A percentile compares a stretch with the other conserved stretches of the same genome.
phyloP scores from a whole-genome alignment of 2,113 vertebrate species.

The Pantherophis guttatus region DNA sequence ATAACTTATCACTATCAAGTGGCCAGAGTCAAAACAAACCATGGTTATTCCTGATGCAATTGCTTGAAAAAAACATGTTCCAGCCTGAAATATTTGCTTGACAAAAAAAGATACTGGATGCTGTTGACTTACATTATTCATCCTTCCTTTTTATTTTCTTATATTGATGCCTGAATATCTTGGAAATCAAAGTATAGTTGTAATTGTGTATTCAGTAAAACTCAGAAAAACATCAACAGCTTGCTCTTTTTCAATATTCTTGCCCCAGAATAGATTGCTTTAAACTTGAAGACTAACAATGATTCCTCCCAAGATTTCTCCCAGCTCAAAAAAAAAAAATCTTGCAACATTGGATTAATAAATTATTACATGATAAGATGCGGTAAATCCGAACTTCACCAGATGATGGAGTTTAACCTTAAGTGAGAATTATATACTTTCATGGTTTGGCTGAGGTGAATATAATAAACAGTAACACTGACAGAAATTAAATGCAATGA shows the following conservation, averaged over 20 bases:
- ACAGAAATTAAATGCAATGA: background rate
- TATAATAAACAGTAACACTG: background rate
- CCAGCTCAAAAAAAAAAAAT: too few species aligned
- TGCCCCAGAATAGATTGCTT: background rate
- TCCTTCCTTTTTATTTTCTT: background rate
- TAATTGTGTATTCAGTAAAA: background rate
- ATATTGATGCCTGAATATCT: constrained; percentile 3
- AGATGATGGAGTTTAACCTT: background rate
- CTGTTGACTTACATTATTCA: constrained; percentile 21
- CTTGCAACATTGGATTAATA: background rate
- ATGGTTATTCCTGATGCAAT: background rate
- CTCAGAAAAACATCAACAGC: background rate
- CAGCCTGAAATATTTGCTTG: constrained; percentile 14
- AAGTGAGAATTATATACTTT: background rate
- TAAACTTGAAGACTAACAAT: background rate
- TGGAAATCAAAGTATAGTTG: constrained; percentile 22
- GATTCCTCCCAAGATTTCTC: background rate
- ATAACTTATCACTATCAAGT: constrained; percentile 23
- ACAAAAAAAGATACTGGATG: background rate
- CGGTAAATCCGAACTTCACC: background rate
- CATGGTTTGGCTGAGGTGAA: background rate
- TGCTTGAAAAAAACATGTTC: background rate
- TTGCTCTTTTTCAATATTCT: background rate
- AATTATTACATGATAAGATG: background rate
- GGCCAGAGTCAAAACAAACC: constrained; percentile 30